Evolutionary conservation across 2,797 vertebrate species (phyloP).

Genomic region (Pipistrellus kuhlii): DNA sequence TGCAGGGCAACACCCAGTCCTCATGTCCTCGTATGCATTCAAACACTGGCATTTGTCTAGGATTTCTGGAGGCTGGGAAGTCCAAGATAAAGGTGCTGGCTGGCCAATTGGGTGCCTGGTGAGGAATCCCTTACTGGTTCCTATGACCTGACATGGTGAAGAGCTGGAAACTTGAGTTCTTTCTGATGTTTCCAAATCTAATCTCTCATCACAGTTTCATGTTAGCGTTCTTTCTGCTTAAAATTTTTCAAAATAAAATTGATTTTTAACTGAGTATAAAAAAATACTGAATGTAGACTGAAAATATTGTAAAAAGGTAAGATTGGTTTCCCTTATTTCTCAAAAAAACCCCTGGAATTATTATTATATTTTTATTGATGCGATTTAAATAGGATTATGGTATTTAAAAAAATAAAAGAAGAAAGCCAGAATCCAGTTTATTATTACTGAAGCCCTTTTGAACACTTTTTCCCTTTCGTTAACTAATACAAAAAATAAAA

Average conservation of each 20-base stretch:
- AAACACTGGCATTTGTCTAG: not conserved
- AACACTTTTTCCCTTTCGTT: not conserved
- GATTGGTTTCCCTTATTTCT: not conserved
- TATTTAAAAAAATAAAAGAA: not conserved
- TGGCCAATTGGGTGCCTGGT: not conserved
- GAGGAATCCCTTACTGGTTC: not conserved
- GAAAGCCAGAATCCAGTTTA: not conserved
- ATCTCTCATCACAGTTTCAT: not conserved
- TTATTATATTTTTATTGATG: not conserved
- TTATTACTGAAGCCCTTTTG: not conserved
- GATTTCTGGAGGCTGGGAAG: not conserved
- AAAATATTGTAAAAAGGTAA: slow-evolving; percentile 41
- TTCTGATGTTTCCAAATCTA: not conserved
- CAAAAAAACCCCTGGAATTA: slow-evolving; percentile 30
- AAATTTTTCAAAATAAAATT: not conserved
- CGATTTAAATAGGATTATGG: slow-evolving; percentile 3
- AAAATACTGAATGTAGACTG: not conserved
- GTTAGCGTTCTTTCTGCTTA: not conserved
- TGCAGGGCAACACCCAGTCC: not conserved
- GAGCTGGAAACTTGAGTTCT: not conserved
- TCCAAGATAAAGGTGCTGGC: not conserved
- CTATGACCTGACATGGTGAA: not conserved
- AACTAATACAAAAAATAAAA: not conserved
- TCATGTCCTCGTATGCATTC: not conserved
- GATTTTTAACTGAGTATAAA: slow-evolving; percentile 33